Base-by-base conservation (phyloP, 1,140 invertebrate genomes). In the Bombus soroeensis region DNA sequence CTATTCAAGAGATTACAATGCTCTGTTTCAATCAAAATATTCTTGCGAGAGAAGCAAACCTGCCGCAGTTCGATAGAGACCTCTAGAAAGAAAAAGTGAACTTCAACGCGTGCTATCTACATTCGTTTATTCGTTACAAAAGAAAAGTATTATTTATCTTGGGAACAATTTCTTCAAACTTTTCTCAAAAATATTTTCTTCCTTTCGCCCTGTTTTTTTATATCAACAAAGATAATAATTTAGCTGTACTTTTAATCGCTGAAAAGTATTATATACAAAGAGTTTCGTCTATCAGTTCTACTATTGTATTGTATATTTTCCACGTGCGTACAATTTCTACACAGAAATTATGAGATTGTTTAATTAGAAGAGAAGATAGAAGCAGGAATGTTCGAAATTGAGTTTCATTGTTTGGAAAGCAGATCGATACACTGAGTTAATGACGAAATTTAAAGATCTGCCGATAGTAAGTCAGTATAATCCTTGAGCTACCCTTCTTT, bases 401-500 rank as follows among this genome's bases (percentile, higher is more conserved):
- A 3, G 47, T 41, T 25, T 70, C n/a, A 25, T 43, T 32, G 9
- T 10, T 28, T 4, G 0, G 39, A 72, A 18, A 34, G 32, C 28
- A 37, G 1, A 8, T 2, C n/a, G 9, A 22, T 13, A 4, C 2
- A 37, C 37, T 34, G 34, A 41, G 66, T 47, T 79, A 81, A 89
- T 89, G 83, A 81, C 73, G 71, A 88, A 81, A 89, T 89, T 28
- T 28, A 82, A 86, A 87, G 81, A 90, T 83, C 88, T 77, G 53
- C 76, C 62, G 79, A 73, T 64, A 84, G 83, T 92, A 92, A 93
- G 93, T 93, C 91, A 89, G 90, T 90, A 90, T 92, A 92, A 93
- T 92, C 90, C 90, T 90, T 81, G 73, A 87, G 89, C 81, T 81
- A 86, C 88, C 89, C 90, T 92, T 91, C 93, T 93, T 93, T 94